These are phyloP conservation scores for Seira musarum DNA, from an alignment of 2,888 invertebrate genomes.

Conservation along the genomic window DNA sequence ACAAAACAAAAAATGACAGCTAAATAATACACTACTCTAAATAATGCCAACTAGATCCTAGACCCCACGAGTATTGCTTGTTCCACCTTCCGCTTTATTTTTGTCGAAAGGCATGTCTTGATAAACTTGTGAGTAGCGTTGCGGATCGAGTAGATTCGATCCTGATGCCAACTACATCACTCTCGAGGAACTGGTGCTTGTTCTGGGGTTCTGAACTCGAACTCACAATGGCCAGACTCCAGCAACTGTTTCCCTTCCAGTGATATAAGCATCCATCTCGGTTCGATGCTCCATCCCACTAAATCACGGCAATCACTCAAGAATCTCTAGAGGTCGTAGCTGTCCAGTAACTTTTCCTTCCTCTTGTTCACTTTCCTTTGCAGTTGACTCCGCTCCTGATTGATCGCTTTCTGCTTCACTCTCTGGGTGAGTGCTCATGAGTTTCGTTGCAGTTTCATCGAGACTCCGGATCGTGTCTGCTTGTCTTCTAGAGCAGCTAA, in stretches of 20 bases:
- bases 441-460: conserved; percentile 76
- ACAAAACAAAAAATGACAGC: too few relatives aligned
- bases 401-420: conserved; percentile 99
- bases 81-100: too few relatives aligned
- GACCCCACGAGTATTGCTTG: too few relatives aligned
- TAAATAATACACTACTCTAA: too few relatives aligned
- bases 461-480: conserved; percentile 73
- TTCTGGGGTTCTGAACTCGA: conserved; percentile 99
- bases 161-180: conserved; percentile 99
- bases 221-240: conserved; percentile 96
- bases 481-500: conserved; percentile 98
- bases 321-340: conserved; percentile 98
- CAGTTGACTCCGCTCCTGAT: conserved; percentile 97
- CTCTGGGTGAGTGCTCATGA: conserved; percentile 97
- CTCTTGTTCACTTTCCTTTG: conserved; percentile 97
- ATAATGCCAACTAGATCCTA: too few relatives aligned
- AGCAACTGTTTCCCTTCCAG: conserved; percentile 97
- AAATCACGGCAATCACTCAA: conserved; percentile 97
- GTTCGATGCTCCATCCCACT: conserved; percentile 98
- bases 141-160: conserved; percentile 93
- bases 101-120: too few relatives aligned
- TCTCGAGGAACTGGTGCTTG: conserved; percentile 96
- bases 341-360: too few relatives aligned
- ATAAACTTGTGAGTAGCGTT: conserved; percentile 93
- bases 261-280: conserved; percentile 98